Base-by-base conservation (phyloP, 2,797 vertebrate genomes). In the Chromobotia macracanthus region DNA sequence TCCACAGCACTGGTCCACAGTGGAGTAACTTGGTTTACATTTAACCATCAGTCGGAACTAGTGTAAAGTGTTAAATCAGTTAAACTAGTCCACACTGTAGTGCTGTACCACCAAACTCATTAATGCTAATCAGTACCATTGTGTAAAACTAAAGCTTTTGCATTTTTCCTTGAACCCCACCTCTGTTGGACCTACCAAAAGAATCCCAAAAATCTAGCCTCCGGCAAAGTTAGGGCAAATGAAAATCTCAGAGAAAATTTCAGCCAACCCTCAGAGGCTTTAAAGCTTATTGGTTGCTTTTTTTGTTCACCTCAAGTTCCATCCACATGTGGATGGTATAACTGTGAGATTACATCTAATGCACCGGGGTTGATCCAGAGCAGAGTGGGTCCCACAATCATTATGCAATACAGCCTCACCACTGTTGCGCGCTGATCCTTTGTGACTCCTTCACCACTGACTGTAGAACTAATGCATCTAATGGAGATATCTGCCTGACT, bases 311-410 rank as follows among this genome's bases (percentile, higher is more conserved):
- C 46, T 55, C 25, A 53, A 71, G 19, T n/a, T 51, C 65, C 46
- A 73, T 60, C 72, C 44, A 66, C 77, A 79, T 73, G 75, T 74
- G 48, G 48, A 72, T 0, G 46, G 80, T 35, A 66, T 72, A 75
- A 55, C 75, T 74, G 79, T 75, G 79, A 81, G 81, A 68, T 64
- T 68, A 67, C 64, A 72, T 51, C 35, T 67, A 77, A 44, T 60
- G 64, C 48, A 67, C 18, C 53, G 66, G 61, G 13, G 51, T 18
- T 65, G 28, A 44, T 53, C 44, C 60, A 46, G 4, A 25, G 44
- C 70, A 63, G 21, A 70, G 69, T 21, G 3, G 64, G 60, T 64
- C 48, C 44, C 31, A 46, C 38, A 41, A 66, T 38, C 35, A 44
- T 80, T 77, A 80, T 19, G 58, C 46, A 58, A 61, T 41, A 41